Percentiles rank a stretch among this genome's conserved stretches.
Evolutionary conservation across 2,113 vertebrate species (phyloP).

Genomic region (Piprites chloris): DNA sequence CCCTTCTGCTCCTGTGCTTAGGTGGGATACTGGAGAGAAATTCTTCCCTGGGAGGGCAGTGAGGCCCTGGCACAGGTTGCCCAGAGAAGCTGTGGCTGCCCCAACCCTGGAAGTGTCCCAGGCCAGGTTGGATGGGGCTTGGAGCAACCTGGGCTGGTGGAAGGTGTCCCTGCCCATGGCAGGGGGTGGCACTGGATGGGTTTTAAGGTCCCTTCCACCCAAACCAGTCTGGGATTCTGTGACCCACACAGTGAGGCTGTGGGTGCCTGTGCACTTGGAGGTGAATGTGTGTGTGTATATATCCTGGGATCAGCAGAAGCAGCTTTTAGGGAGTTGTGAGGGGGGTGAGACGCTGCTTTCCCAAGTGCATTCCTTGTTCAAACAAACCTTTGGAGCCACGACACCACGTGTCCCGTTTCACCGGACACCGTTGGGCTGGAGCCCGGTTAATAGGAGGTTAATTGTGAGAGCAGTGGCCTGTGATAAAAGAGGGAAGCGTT

Average conservation of each 20-base stretch:
- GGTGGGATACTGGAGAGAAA: accelerated
- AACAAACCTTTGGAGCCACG: background rate
- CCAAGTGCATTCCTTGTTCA: accelerated
- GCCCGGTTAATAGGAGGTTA: background rate
- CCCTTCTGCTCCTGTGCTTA: accelerated
- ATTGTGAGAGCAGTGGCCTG: background rate
- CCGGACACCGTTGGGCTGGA: accelerated
- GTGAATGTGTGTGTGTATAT: accelerated
- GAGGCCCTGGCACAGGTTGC: background rate
- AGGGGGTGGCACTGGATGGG: accelerated
- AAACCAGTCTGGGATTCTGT: accelerated
- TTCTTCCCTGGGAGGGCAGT: accelerated
- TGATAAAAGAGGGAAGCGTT: background rate
- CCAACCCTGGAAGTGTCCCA: background rate
- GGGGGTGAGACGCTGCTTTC: accelerated
- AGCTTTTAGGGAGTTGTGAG: background rate
- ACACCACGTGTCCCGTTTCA: background rate
- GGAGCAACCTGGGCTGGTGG: background rate
- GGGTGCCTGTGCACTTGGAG: accelerated
- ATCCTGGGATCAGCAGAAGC: background rate
- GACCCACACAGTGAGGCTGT: accelerated
- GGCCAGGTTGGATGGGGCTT: background rate
- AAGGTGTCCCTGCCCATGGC: background rate
- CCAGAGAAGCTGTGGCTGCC: background rate
- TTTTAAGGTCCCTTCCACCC: accelerated